These are phyloP conservation scores for Babylonia areolata DNA, from an alignment of 1,140 invertebrate genomes.

Conservation along the genomic window DNA sequence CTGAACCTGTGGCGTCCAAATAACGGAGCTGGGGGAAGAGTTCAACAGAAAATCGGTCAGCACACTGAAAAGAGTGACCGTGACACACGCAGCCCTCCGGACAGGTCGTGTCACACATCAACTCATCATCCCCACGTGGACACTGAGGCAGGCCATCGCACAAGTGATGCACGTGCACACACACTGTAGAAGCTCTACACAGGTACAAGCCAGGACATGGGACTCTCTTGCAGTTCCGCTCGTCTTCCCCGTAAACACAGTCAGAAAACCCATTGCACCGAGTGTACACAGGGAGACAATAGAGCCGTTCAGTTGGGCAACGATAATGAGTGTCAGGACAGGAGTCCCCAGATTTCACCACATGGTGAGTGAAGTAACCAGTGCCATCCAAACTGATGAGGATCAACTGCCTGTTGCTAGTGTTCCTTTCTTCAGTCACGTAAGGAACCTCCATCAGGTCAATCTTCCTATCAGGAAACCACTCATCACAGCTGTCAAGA, in stretches of 20 bases:
- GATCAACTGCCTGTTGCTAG: too few relatives aligned
- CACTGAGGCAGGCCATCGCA: slow-evolving; percentile 35
- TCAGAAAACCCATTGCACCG: slow-evolving; percentile 24
- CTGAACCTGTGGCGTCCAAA: background rate
- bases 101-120: slow-evolving; percentile 24
- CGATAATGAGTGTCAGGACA: slow-evolving; percentile 10
- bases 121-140: slow-evolving; percentile 42
- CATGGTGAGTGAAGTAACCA: too few relatives aligned
- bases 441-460: too few relatives aligned
- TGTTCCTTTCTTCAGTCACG: too few relatives aligned
- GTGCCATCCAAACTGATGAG: too few relatives aligned
- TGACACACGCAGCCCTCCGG: slow-evolving; percentile 50
- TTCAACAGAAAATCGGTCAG: background rate
- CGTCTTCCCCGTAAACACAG: background rate
- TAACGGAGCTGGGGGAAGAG: background rate
- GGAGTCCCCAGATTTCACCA: too few relatives aligned
- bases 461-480: too few relatives aligned
- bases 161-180: slow-evolving; percentile 15
- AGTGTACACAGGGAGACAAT: slow-evolving; percentile 1
- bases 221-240: background rate
- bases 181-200: slow-evolving; percentile 27
- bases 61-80: slow-evolving; percentile 13
- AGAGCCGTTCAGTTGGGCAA: background rate
- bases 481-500: too few relatives aligned
- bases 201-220: slow-evolving; percentile 33